phyloP scores from a whole-genome alignment of 2,888 invertebrate genomes.

The Athalia cordata region DNA sequence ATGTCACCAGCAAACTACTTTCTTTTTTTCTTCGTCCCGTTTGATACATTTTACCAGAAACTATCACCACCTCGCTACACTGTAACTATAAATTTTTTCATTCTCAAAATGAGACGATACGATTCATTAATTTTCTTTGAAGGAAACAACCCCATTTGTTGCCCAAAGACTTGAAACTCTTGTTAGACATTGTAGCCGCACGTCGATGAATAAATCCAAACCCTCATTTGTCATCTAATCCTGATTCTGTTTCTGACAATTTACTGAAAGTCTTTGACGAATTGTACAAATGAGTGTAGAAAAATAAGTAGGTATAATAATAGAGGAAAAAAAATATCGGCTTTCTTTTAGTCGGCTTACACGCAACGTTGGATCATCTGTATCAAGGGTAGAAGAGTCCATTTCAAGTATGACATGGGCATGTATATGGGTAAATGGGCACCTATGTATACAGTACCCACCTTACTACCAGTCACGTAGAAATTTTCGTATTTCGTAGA shows the following conservation, averaged over 20 bases:
- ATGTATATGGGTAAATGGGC: slow-evolving; percentile 1
- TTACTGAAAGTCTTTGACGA: too few relatives aligned
- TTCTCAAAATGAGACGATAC: too few relatives aligned
- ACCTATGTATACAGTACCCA: background rate
- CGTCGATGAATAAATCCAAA: too few relatives aligned
- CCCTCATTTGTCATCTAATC: too few relatives aligned
- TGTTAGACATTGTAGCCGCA: too few relatives aligned
- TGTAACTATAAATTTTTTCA: too few relatives aligned
- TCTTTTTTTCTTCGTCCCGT: background rate
- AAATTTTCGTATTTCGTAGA: slow-evolving; percentile 69
- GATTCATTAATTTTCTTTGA: too few relatives aligned
- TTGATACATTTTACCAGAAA: background rate
- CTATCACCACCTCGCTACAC: too few relatives aligned
- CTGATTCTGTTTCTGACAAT: too few relatives aligned
- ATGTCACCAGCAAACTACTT: too few relatives aligned
- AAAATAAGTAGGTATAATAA: background rate
- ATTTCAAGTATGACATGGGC: background rate
- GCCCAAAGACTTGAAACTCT: too few relatives aligned
- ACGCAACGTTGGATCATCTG: background rate
- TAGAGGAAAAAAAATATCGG: background rate
- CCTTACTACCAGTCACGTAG: slow-evolving; percentile 59
- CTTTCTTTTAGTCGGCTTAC: background rate
- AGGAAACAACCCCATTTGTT: too few relatives aligned
- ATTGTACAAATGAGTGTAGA: background rate
- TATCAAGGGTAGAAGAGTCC: slow-evolving; percentile 14